Evolutionary conservation across 2,113 vertebrate genomes (phyloP).

Genomic region (Isichthys henryi): DNA sequence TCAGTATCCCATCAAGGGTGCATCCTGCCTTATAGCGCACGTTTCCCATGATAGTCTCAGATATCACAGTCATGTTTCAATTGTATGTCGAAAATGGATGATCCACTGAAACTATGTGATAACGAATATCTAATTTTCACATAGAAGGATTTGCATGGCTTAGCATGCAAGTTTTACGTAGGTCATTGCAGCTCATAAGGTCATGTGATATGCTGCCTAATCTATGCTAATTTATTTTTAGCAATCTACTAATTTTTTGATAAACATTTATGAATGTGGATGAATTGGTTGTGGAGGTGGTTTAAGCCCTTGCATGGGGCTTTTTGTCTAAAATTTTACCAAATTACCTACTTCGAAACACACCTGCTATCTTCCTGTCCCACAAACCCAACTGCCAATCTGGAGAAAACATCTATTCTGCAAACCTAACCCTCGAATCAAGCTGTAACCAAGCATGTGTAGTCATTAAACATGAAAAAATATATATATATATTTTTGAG

Average conservation of each 20-base stretch:
- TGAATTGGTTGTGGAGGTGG: not conserved
- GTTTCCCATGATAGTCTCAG: not conserved
- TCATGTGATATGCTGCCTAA: not conserved
- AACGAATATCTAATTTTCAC: not conserved
- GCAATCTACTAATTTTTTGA: not conserved
- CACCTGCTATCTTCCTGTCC: not conserved
- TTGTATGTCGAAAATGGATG: not conserved
- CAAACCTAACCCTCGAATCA: constrained; percentile 72
- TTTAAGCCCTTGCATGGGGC: not conserved
- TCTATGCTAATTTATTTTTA: not conserved
- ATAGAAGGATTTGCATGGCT: not conserved
- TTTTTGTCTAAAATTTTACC: not conserved
- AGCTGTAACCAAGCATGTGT: constrained; percentile 92
- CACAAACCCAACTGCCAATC: constrained; percentile 46
- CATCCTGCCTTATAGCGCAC: not conserved
- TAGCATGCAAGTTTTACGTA: not conserved
- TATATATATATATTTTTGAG: constrained; percentile 69
- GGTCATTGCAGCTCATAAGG: not conserved
- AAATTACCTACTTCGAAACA: not conserved
- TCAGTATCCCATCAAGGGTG: not conserved
- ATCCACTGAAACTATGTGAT: not conserved
- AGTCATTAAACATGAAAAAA: constrained; percentile 91
- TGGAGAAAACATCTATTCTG: constrained; percentile 54
- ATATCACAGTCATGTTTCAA: not conserved
- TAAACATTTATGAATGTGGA: not conserved